phyloP scores from a whole-genome alignment of 2,888 invertebrate genomes.

The Eilema sororculum region DNA sequence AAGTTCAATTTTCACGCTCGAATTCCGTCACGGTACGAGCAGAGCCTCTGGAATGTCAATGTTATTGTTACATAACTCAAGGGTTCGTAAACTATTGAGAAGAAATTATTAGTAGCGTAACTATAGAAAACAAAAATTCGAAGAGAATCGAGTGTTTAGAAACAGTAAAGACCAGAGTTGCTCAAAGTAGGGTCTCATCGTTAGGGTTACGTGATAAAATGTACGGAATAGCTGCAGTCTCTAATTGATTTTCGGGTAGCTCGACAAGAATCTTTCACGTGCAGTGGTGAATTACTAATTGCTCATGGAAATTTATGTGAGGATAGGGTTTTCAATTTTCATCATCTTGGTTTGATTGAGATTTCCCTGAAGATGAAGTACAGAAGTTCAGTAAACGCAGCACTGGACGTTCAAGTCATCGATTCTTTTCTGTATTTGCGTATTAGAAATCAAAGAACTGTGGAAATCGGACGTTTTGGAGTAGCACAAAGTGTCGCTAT shows the following conservation, averaged over 20 bases:
- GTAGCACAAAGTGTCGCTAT: too few species aligned
- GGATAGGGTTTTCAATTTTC: too few species aligned
- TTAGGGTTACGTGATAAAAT: neutral
- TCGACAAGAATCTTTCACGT: neutral
- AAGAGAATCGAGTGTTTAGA: conserved; percentile 6
- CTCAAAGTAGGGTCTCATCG: neutral
- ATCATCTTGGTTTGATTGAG: too few species aligned
- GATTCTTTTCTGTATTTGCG: too few species aligned
- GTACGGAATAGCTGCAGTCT: neutral
- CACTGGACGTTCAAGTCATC: too few species aligned
- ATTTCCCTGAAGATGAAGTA: too few species aligned
- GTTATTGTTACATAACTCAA: conserved; percentile 20
- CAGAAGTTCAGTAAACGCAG: too few species aligned
- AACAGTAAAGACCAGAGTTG: neutral
- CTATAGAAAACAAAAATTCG: neutral
- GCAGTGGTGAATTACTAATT: too few species aligned
- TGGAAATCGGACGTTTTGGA: too few species aligned
- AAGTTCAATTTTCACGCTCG: conserved; percentile 26
- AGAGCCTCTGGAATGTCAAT: conserved; percentile 20
- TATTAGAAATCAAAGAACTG: too few species aligned
- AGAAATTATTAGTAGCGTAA: neutral
- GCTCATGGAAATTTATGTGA: too few species aligned
- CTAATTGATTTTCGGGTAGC: neutral
- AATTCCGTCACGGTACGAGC: conserved; percentile 10
- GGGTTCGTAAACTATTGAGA: neutral